Evolutionary conservation across 2,113 vertebrate species (phyloP).

Genomic region (Argyrosomus japonicus): DNA sequence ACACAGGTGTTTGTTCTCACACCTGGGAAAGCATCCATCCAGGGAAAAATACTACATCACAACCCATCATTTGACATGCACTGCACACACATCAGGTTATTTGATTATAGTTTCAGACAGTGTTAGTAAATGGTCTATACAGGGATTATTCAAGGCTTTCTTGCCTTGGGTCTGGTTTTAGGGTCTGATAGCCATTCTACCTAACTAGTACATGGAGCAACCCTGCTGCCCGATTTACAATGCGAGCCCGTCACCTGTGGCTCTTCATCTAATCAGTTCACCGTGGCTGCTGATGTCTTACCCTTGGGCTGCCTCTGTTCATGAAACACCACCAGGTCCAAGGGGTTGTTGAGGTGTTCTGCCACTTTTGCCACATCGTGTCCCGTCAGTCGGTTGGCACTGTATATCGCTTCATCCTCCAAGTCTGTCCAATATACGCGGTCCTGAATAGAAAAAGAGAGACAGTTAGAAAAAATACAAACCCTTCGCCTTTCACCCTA

Average conservation of each 20-base stretch:
- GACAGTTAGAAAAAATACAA: background rate
- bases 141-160: constrained; percentile 2
- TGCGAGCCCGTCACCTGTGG: background rate
- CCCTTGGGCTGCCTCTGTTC: constrained; percentile 95
- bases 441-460: constrained; percentile 84
- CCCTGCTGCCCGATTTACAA: background rate
- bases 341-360: constrained; percentile 95
- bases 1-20: background rate
- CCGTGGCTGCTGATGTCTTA: constrained; percentile 62
- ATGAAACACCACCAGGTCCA: constrained; percentile 96
- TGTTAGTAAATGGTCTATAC: constrained; percentile 10
- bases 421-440: constrained; percentile 97
- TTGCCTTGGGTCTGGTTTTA: background rate
- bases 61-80: constrained; percentile 33
- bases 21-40: background rate
- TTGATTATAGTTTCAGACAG: constrained; percentile 27
- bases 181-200: background rate
- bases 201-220: background rate
- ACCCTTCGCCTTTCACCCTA: background rate
- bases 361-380: constrained; percentile 89
- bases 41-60: background rate
- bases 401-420: constrained; percentile 96
- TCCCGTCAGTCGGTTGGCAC: constrained; percentile 92
- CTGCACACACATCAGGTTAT: constrained; percentile 15
- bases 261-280: background rate